Evolutionary conservation across 2,888 invertebrate genomes (phyloP).

Genomic region (Malacosoma neustria): DNA sequence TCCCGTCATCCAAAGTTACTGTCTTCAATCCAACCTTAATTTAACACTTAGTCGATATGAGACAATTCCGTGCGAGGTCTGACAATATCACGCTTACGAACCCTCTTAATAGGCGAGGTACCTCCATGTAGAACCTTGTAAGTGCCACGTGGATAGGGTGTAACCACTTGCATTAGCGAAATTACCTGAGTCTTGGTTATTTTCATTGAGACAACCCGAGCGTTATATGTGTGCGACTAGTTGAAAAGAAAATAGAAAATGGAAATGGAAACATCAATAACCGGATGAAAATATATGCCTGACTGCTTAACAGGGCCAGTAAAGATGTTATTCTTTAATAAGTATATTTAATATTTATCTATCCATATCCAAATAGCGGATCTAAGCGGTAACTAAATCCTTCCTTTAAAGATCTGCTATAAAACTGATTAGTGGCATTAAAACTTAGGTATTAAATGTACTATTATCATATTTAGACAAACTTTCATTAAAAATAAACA

Average conservation of each 20-base stretch:
- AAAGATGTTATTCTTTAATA: no score
- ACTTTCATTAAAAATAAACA: no score
- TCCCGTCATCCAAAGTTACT: not conserved
- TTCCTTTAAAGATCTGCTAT: no score
- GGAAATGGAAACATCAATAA: not conserved
- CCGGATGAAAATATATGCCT: not conserved
- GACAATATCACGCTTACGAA: constrained; percentile 47
- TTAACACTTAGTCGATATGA: constrained; percentile 56
- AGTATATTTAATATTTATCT: no score
- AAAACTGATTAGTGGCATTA: no score
- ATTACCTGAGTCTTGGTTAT: constrained; percentile 71
- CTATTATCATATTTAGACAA: no score
- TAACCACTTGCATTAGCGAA: constrained; percentile 73
- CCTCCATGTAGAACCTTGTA: constrained; percentile 49
- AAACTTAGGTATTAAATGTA: no score
- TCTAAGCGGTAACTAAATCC: no score
- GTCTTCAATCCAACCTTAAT: constrained; percentile 31
- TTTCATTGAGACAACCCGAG: constrained; percentile 62
- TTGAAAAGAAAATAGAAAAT: not conserved
- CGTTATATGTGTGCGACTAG: constrained; percentile 19
- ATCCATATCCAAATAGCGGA: no score
- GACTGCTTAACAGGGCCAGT: no score
- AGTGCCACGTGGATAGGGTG: constrained; percentile 66
- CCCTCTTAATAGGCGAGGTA: constrained; percentile 56
- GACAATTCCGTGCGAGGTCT: constrained; percentile 46